A percentile compares a stretch with the other conserved stretches of the same genome.
These are phyloP conservation scores for Caenorhabditis doughertyi DNA, from an alignment of 2,888 invertebrate genomes.

Conservation along the genomic window DNA sequence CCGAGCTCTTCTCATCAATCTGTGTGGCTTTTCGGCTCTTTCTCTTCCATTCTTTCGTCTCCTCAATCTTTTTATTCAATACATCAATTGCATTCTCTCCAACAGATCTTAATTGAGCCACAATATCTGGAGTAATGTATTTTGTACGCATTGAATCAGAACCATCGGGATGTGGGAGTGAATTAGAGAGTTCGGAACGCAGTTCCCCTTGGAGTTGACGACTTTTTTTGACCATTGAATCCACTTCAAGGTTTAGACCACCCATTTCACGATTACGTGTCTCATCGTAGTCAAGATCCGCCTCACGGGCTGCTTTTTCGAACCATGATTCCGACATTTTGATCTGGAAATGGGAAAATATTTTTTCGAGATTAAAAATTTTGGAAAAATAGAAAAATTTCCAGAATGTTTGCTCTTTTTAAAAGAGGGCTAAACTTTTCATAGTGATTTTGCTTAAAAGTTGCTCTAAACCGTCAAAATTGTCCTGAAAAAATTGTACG, in stretches of 20 bases:
- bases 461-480: too few relatives aligned
- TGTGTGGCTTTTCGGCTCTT: constrained; percentile 46
- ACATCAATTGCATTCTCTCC: constrained; percentile 64
- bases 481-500: too few relatives aligned
- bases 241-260: constrained; percentile 59
- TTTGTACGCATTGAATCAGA: constrained; percentile 54
- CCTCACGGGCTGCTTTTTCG: constrained; percentile 90
- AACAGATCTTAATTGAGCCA: constrained; percentile 33
- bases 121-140: constrained; percentile 68
- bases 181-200: constrained; percentile 28
- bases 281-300: constrained; percentile 90
- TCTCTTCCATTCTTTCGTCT: constrained; percentile 61
- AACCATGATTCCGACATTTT: constrained; percentile 88
- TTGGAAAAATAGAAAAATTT: too few relatives aligned
- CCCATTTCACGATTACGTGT: constrained; percentile 59
- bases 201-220: constrained; percentile 51
- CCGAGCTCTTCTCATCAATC: constrained; percentile 28
- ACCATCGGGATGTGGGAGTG: constrained; percentile 52
- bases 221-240: constrained; percentile 46
- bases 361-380: too few relatives aligned
- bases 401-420: too few relatives aligned
- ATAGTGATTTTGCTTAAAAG: too few relatives aligned
- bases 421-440: too few relatives aligned
- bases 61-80: constrained; percentile 59
- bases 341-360: constrained; percentile 79